Evolutionary conservation across 2,113 vertebrate genomes (phyloP), one percentile per base, ranked within the genome.

Genomic region (Lophotis ruficrista): DNA sequence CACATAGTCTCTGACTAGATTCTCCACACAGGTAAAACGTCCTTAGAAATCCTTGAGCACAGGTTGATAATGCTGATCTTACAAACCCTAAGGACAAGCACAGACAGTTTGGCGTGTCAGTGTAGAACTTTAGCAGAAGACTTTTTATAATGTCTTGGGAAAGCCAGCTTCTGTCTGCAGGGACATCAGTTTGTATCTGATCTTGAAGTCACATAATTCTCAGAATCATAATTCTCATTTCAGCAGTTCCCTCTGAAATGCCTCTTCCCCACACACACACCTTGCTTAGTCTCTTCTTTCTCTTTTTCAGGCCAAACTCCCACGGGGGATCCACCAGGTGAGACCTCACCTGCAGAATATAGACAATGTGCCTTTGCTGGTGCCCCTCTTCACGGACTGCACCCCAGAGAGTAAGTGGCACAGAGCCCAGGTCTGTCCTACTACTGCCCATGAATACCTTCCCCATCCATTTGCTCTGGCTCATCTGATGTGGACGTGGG

Each of bases 371-470:
- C 99, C 99, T 97, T 98, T 99, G 87, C 96, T 99, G 69, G 99
- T 99, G 92, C 99, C 99, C 9, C 99, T 99, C 81, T 99, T 99
- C 97, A 99, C 99, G 8, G 99, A 99, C 98, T 99, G 99, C 93
- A 99, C 99, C 69, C 99, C 99, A 4, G 99, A 99, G 95, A 99
- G 99, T 99, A 97, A 99, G 99, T 97, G 33, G 6, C 75, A 69
- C 54, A 14, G 9, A 6, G 45, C 19, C 38, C 28, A 14, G 27
- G 27, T 38, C 20, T n/a, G 47, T 30, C 19, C 37, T 88, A 0
- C 7, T 30, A 5, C 66, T 78, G 28, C 8, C 43, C 45, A 10
- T 5, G 2, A 45, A 12, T 8, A n/a, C 69, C 28, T 80, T 61
- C 20, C 30, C 71, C 56, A 37, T 27, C 41, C 43, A 3, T 50